Base-by-base conservation (phyloP, 2,797 vertebrate species). In the Argentina silus region DNA sequence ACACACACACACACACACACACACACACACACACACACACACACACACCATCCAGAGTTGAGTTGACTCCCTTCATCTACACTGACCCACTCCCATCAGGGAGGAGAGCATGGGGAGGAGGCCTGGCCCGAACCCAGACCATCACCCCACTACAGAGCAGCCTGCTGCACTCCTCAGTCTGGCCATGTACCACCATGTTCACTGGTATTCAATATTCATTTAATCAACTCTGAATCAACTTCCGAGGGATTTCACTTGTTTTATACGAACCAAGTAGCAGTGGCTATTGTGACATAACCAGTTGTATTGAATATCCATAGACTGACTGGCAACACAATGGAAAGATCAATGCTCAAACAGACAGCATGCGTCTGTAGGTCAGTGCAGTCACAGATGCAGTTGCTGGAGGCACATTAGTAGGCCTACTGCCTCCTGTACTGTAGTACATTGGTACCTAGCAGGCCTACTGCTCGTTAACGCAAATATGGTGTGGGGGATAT, bases 1-100 rank as follows among this genome's bases (percentile, higher is more conserved):
- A 23, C 60, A 57, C 64, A 14, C 11, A 66, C 17, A n/a, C 36
- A 66, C 11, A 73, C 23, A 73, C 61, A 63, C 71, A 45, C 62
- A 23, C 50, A 56, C 19, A 15, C 9, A 70, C 42, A 19, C 47
- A 17, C 1, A 36, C 4, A 56, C 47, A 47, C 51, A 17, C 62
- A 53, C 51, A n/a, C 51, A 19, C 7, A 60, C 27, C 57, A 42
- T 15, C 11, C 42, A 27, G 55, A 47, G 9, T 19, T 36, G 27
- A 36, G 27, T 36, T 36, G 17, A 43, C 11, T 19, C 19, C 57
- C 69, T 57, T 53, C 48, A 55, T 69, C 43, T 23, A 62, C 17
- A 7, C 56, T 53, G 17, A 60, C 27, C 23, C 17, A 60, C 65
- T 56, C 66, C 61, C 11, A 53, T 77, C 11, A 9, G 70, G 67